Base-by-base conservation (phyloP, 2,888 invertebrate genomes). In the Drosophila cognata region DNA sequence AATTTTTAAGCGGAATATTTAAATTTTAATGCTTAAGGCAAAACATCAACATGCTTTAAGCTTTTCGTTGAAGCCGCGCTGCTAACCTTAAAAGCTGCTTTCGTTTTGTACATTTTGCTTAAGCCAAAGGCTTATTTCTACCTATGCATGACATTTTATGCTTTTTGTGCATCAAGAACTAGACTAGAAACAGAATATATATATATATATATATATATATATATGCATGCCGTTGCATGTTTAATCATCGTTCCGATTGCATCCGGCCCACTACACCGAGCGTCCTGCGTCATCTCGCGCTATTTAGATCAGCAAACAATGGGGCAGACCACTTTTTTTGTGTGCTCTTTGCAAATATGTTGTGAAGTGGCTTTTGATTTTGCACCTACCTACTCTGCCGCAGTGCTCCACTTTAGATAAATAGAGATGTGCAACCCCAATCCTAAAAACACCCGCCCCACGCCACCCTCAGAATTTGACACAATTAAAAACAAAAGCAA, bases 331-430 rank as follows among this genome's bases (percentile, higher is more conserved):
- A 46, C 46, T 74, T 71, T 64, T 43, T 57, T 46, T 28, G n/a
- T 56, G n/a, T 35, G 70, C 74, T 60, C 57, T 74, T 63, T 77
- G 74, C 66, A 84, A 82, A 84, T 77, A 90, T 88, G 79, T 85
- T 85, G 80, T 79, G 90, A 90, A 84, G 86, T 90, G 89, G 81
- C 87, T 90, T 89, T 87, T 84, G 89, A 82, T 68, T 84, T 89
- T 87, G 82, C 82, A 89, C 89, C 82, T 89, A 89, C 82, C 21
- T 46, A 46, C 46, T 46, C 16, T 88, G 74, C 71, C 79, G 82
- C 90, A 78, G 68, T 84, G 88, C 88, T 82, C 79, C 87, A 82
- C 66, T 67, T 88, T 73, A 25, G 43, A 31, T 62, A 50, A 46
- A 52, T 64, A 53, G 53, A 69, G 62, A 52, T 63, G 62, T 67